Base-by-base conservation (phyloP, 1,140 invertebrate species). In the Lutraria rhynchaena region DNA sequence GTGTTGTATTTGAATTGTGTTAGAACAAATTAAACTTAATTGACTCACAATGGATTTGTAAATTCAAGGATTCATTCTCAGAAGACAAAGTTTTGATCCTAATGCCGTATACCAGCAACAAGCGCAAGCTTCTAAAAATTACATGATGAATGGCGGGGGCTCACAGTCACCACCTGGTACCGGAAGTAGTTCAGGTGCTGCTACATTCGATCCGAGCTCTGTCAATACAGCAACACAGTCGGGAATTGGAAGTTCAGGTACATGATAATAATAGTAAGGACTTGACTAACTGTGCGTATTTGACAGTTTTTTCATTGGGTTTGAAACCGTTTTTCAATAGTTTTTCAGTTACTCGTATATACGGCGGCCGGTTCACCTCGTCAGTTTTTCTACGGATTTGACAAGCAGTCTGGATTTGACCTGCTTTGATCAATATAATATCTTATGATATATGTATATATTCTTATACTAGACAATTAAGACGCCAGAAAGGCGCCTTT, bases 81-180 rank as follows among this genome's bases (percentile, higher is more conserved):
- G 60, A 0, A 41, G 74, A 19, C 44, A 63, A 3, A n/a, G n/a
- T n/a, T 77, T 77, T 24, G 74, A 77, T 29, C 41, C 74, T 1
- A 77, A 77, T 67, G 60, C 74, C 15, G 33, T 77, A 1, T 77
- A 65, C 27, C 15, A 63, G 24, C 74, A 77, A 27, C 74, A 77
- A 27, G 49, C 74, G 0, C 74, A 77, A 29, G 27, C 74, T 15
- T 46, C 74, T 24, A 41, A 77, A 46, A 51, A 51, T 31, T 65
- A 67, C 58, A 63, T 77, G 74, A 67, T 29, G 4, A 76, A 29
- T 46, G 74, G 60, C 7, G 60, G 74, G 24, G 60, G 74, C 1
- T 11, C 29, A 17, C 60, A 63, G 74, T 49, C 71, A n/a, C 71
- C 71, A 11, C 69, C 51, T 15, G 71, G 37, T 4, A 1, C 44